These are phyloP conservation scores for Corythaeola cristata DNA, from an alignment of 2,113 vertebrate species.

Conservation along the genomic window DNA sequence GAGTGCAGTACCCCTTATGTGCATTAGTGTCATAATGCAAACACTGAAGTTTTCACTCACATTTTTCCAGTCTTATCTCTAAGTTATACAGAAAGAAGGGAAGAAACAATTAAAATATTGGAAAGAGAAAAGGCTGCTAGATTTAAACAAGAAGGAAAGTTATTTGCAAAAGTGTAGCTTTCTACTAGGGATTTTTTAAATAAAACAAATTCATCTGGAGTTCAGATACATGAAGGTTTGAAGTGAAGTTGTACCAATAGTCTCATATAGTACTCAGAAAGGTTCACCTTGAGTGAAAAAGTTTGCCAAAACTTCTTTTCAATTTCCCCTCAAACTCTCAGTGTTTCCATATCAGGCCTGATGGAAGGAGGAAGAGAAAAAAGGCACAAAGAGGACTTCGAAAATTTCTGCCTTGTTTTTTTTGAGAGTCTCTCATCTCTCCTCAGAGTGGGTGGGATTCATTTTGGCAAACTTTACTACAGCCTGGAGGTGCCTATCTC, in stretches of 20 bases:
- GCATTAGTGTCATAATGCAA: background rate
- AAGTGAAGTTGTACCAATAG: background rate
- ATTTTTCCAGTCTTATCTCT: background rate
- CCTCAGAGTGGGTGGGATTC: conserved; percentile 14
- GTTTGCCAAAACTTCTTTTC: background rate
- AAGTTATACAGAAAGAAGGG: background rate
- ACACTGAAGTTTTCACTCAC: background rate
- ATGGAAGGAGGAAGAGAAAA: background rate
- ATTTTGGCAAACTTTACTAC: conserved; percentile 44
- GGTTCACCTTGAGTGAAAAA: background rate
- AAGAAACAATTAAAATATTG: background rate
- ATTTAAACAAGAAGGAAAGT: background rate
- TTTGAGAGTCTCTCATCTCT: background rate
- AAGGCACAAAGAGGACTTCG: background rate
- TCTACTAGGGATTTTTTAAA: background rate
- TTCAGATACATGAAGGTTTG: background rate
- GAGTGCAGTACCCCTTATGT: background rate
- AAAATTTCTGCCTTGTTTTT: background rate
- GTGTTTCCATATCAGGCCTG: background rate
- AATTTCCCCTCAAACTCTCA: background rate
- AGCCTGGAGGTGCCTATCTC: conserved; percentile 37
- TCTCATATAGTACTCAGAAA: background rate
- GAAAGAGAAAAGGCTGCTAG: background rate
- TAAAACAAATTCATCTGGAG: background rate
- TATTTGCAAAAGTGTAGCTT: background rate